A percentile compares a stretch with the other conserved stretches of the same genome.
These are phyloP conservation scores for Drosophila ochracea DNA, from an alignment of 2,888 invertebrate genomes.

Conservation along the genomic window DNA sequence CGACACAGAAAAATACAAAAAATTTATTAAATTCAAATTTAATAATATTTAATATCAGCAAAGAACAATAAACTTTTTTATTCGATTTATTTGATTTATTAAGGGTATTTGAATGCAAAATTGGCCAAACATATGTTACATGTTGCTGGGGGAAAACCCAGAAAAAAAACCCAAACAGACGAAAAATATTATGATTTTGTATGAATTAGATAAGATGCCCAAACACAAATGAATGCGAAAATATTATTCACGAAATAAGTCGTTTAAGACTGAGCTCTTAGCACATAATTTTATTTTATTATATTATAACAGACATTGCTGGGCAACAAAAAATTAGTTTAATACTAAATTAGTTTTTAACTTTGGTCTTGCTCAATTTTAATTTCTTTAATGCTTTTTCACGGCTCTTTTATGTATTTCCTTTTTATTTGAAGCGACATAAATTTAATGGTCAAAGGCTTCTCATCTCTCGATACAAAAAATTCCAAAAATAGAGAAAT, in stretches of 20 bases:
- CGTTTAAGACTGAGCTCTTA: no score
- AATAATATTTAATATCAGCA: background rate
- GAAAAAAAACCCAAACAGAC: background rate
- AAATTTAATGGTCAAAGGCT: constrained; percentile 3
- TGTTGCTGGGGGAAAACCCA: background rate
- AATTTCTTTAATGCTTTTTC: background rate
- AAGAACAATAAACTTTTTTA: background rate
- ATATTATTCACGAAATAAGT: no score
- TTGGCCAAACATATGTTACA: background rate
- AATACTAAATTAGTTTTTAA: background rate
- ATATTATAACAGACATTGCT: background rate
- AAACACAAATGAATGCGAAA: no score
- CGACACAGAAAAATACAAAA: background rate
- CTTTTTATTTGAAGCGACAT: background rate
- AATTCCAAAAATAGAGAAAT: no score
- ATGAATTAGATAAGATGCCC: background rate
- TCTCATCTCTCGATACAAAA: background rate
- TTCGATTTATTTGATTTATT: background rate
- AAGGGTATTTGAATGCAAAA: background rate
- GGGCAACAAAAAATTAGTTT: background rate
- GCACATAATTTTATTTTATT: background rate
- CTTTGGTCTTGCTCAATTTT: background rate
- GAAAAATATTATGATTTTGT: background rate
- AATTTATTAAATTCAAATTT: background rate
- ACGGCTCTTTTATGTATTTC: background rate